Evolutionary conservation across 1,140 invertebrate genomes (phyloP).

Genomic region (Anastrepha obliqua): DNA sequence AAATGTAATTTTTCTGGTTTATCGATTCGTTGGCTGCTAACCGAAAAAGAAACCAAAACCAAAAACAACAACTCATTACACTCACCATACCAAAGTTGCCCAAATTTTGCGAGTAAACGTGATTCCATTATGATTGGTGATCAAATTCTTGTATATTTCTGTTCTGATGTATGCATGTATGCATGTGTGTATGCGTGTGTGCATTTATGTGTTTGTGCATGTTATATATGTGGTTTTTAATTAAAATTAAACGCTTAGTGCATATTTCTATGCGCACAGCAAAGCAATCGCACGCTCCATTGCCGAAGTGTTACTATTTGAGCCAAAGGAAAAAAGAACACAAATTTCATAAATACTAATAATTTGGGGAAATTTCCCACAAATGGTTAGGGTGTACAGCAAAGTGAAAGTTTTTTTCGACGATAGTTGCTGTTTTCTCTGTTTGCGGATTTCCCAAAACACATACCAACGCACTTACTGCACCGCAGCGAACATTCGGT

Average conservation of each 20-base stretch:
- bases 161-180: neutral
- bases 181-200: neutral
- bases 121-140: neutral
- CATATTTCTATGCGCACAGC: neutral
- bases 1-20: constrained; percentile 39
- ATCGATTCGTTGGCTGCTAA: neutral
- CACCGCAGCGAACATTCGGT: neutral
- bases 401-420: neutral
- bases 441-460: too few relatives aligned
- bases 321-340: too few relatives aligned
- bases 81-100: neutral
- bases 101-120: neutral
- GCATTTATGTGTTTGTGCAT: neutral
- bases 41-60: neutral
- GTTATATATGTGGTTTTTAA: neutral
- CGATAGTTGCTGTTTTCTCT: too few relatives aligned
- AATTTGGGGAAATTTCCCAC: neutral
- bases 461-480: too few relatives aligned
- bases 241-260: constrained; percentile 25
- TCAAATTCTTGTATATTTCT: neutral
- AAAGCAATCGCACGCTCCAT: neutral
- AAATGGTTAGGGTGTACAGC: neutral
- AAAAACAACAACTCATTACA: neutral
- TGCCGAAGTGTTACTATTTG: neutral
- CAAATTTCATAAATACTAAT: too few relatives aligned